Evolutionary conservation across 2,113 vertebrate genomes (phyloP).

Genomic region (Micromys minutus): DNA sequence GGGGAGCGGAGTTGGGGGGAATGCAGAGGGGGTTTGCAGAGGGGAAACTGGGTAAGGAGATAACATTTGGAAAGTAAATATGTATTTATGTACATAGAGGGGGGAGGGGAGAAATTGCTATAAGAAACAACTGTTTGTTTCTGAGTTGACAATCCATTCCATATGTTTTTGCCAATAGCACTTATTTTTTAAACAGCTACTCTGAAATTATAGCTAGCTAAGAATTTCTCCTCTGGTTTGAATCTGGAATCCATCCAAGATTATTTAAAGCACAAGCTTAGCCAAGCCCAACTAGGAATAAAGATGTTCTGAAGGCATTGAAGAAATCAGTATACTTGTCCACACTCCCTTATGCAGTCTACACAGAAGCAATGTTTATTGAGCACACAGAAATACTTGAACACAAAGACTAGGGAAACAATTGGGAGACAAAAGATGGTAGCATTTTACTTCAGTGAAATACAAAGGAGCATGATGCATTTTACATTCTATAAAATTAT

Average conservation of each 20-base stretch:
- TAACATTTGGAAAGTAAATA: too few relatives aligned
- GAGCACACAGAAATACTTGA: neutral
- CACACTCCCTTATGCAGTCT: neutral
- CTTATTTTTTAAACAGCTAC: conserved; percentile 65
- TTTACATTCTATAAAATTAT: conserved; percentile 40
- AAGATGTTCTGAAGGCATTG: conserved; percentile 44
- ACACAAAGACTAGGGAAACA: conserved; percentile 2
- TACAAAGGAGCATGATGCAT: conserved; percentile 10
- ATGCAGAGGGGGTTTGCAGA: too few relatives aligned
- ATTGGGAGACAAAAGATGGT: conserved; percentile 2
- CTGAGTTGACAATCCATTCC: conserved; percentile 61
- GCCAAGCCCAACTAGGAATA: conserved; percentile 34
- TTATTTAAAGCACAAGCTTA: conserved; percentile 54
- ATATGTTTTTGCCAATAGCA: conserved; percentile 39
- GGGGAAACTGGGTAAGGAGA: too few relatives aligned
- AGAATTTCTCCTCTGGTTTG: conserved; percentile 42
- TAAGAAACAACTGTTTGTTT: conserved; percentile 62
- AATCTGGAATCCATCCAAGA: conserved; percentile 66
- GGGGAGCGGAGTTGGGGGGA: too few relatives aligned
- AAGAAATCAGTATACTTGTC: conserved; percentile 7
- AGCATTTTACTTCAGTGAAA: neutral
- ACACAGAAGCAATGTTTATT: neutral
- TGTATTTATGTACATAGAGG: too few relatives aligned
- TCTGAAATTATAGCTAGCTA: conserved; percentile 66
- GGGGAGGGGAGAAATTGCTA: conserved; percentile 23